Evolutionary conservation across 2,113 vertebrate species (phyloP).

Genomic region (Trematomus loennbergii): DNA sequence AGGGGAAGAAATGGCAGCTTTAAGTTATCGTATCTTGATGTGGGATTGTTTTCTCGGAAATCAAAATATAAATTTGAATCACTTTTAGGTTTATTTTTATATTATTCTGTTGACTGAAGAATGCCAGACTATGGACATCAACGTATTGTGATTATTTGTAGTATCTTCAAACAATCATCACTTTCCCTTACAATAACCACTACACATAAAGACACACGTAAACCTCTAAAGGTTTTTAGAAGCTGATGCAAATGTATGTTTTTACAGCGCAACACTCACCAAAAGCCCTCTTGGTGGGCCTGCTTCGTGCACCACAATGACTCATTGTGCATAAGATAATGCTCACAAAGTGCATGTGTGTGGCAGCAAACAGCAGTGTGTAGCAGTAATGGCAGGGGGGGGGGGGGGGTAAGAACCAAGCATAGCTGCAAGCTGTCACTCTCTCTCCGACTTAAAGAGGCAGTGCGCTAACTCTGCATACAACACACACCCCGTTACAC

Average conservation of each 20-base stretch:
- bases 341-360: slow-evolving; percentile 49
- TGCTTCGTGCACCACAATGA: slow-evolving; percentile 28
- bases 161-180: background rate
- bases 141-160: background rate
- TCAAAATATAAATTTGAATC: no score
- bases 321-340: slow-evolving; percentile 40
- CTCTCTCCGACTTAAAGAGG: slow-evolving; percentile 75
- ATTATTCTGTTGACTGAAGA: no score
- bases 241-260: background rate
- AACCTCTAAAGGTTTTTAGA: no score
- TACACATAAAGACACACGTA: background rate
- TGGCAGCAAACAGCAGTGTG: slow-evolving; percentile 63
- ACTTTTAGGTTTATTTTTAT: no score
- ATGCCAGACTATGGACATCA: no score
- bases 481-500: slow-evolving; percentile 43
- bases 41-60: no score
- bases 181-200: background rate
- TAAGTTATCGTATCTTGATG: no score
- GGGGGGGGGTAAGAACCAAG: slow-evolving; percentile 67
- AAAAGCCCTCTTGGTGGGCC: slow-evolving; percentile 17
- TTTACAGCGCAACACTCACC: background rate
- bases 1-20: no score
- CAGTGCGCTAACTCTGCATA: slow-evolving; percentile 58
- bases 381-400: slow-evolving; percentile 66
- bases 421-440: slow-evolving; percentile 81